phyloP scores from a whole-genome alignment of 2,113 vertebrate genomes.

The Pardalotus punctatus region DNA sequence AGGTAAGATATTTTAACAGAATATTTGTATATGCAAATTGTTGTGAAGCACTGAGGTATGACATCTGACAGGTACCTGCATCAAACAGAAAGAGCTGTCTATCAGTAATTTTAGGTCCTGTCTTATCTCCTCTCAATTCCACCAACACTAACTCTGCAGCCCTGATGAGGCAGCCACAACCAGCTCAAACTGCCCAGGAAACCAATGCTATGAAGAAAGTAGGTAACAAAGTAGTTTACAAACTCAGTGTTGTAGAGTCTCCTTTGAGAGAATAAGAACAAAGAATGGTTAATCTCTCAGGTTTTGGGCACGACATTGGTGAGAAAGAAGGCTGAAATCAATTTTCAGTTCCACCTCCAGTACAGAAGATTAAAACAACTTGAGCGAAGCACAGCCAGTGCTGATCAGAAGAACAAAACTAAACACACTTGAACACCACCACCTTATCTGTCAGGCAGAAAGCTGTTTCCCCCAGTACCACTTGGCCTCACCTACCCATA shows the following conservation, averaged over 20 bases:
- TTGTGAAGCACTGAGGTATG: background rate
- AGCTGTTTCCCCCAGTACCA: background rate
- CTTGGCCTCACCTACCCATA: background rate
- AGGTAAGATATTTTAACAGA: background rate
- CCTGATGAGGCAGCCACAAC: fast-evolving
- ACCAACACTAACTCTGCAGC: background rate
- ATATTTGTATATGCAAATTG: background rate
- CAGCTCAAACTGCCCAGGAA: background rate
- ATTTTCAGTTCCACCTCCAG: background rate
- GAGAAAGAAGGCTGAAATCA: background rate
- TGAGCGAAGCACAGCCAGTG: fast-evolving
- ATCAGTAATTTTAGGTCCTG: background rate
- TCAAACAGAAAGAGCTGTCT: background rate
- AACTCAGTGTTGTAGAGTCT: background rate
- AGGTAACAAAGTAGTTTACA: background rate
- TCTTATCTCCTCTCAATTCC: background rate
- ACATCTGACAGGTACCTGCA: background rate
- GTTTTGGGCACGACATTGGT: fast-evolving
- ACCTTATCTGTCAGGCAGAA: background rate
- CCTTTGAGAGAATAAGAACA: background rate
- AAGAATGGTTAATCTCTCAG: background rate
- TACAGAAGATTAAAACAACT: background rate
- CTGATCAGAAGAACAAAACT: background rate
- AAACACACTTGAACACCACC: fast-evolving
- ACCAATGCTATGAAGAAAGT: background rate